Percentiles rank a stretch among this genome's conserved stretches.
Evolutionary conservation across 2,797 vertebrate genomes (phyloP).

Genomic region (Molossus molossus): DNA sequence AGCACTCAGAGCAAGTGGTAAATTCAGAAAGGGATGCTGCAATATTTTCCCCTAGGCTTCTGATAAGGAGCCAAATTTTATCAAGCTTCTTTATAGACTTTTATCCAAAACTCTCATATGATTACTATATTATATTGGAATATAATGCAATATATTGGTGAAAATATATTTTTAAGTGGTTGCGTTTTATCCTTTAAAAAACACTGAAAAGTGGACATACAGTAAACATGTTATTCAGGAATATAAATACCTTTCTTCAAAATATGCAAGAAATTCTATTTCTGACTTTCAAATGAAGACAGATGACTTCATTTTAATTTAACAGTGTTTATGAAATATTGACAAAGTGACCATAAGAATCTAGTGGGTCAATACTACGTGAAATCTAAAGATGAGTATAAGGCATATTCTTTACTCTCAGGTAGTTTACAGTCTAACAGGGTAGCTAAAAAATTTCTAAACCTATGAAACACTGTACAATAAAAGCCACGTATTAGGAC

Average conservation of each 20-base stretch:
- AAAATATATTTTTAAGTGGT: constrained; percentile 41
- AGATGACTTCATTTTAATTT: constrained; percentile 29
- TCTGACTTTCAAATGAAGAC: constrained; percentile 39
- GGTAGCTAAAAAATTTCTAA: background rate
- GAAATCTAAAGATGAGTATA: background rate
- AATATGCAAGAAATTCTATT: background rate
- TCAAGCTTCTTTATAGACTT: background rate
- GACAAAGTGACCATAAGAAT: background rate
- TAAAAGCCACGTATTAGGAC: background rate
- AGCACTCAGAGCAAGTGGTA: background rate
- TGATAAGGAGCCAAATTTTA: constrained; percentile 25
- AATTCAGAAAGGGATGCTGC: constrained; percentile 10
- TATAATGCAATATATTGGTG: background rate
- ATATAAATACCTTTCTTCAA: constrained; percentile 47
- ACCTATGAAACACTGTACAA: background rate
- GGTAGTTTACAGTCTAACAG: background rate
- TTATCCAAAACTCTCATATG: constrained; percentile 35
- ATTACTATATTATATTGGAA: constrained; percentile 23
- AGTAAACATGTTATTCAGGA: constrained; percentile 22
- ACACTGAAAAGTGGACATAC: background rate
- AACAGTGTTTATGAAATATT: background rate
- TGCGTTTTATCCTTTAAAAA: constrained; percentile 36
- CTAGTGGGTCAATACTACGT: background rate
- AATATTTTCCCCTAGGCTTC: background rate
- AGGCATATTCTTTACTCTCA: background rate